phyloP scores from a whole-genome alignment of 2,113 vertebrate species.

The Aleadryas rufinucha region DNA sequence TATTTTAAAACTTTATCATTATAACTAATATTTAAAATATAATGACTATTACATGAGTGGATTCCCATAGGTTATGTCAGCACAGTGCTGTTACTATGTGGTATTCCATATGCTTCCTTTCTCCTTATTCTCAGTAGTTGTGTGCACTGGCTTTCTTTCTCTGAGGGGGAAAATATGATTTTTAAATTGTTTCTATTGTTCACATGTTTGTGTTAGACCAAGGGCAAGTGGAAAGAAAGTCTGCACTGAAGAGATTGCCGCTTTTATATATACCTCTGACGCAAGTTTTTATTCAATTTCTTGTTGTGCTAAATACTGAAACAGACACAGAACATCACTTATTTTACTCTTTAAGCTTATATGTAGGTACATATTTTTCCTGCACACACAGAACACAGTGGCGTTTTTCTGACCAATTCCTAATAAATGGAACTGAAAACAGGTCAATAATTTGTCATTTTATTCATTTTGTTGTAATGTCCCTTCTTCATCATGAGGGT shows the following conservation, averaged over 20 bases:
- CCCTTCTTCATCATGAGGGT: neutral
- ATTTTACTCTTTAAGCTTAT: neutral
- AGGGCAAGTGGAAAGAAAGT: neutral
- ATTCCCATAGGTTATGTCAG: neutral
- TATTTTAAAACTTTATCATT: neutral
- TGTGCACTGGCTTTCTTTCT: neutral
- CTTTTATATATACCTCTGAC: neutral
- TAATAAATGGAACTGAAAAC: neutral
- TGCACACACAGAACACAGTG: neutral
- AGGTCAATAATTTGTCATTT: neutral
- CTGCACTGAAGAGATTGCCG: neutral
- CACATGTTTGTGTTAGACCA: neutral
- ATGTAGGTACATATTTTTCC: neutral
- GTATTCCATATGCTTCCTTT: neutral
- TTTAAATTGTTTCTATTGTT: neutral
- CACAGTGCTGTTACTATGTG: neutral
- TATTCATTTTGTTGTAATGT: neutral
- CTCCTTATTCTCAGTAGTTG: neutral
- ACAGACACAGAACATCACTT: neutral
- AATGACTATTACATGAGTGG: neutral
- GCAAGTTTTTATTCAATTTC: neutral
- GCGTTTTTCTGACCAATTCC: neutral
- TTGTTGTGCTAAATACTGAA: neutral
- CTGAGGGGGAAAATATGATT: neutral
- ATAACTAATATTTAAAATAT: neutral